Evolutionary conservation across 1,140 invertebrate genomes (phyloP), one percentile per base, ranked within the genome.

Genomic region (Apolygus lucorum): DNA sequence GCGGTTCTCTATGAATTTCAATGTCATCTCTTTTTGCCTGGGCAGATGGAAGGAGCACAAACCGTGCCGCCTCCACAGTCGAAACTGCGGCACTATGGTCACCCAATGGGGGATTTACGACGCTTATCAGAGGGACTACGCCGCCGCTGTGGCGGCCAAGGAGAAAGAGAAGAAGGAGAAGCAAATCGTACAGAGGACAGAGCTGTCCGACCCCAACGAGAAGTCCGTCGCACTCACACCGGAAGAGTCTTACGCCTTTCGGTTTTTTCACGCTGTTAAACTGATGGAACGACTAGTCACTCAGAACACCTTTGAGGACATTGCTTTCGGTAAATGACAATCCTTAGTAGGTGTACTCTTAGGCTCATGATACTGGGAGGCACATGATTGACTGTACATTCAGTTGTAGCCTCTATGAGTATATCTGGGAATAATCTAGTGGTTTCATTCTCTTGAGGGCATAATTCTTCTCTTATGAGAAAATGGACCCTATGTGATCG

Each of bases 271-370:
- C 74, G 85, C 89, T 52, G 88, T 88, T 76, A 90, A 90, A 76
- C 91, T 93, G 62, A 81, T 96, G 8, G 94, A 98, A 77, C 83
- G 94, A 75, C 93, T 98, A 86, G 88, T 96, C 42, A 96, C 93
- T 78, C 93, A 95, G 81, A 96, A 96, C 79, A 91, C 92, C 49
- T 95, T 86, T 78, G 91, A 96, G 79, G 93, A 96, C 69, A 93
- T 97, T 73, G 84, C 87, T 11, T 88, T 90, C 81, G 91, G 91
- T 93, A 79, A 42, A n/a, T n/a, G n/a, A n/a, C n/a, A n/a, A n/a
- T n/a, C n/a, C n/a, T n/a, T n/a, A n/a, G n/a, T n/a, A n/a, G n/a
- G n/a, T n/a, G n/a, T n/a, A n/a, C n/a, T n/a, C n/a, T n/a, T n/a
- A n/a, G n/a, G n/a, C n/a, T n/a, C n/a, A n/a, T n/a, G n/a, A n/a